A percentile compares a stretch with the other conserved stretches of the same genome.
Evolutionary conservation across 2,888 invertebrate species (phyloP).

Genomic region (Nebria salina): DNA sequence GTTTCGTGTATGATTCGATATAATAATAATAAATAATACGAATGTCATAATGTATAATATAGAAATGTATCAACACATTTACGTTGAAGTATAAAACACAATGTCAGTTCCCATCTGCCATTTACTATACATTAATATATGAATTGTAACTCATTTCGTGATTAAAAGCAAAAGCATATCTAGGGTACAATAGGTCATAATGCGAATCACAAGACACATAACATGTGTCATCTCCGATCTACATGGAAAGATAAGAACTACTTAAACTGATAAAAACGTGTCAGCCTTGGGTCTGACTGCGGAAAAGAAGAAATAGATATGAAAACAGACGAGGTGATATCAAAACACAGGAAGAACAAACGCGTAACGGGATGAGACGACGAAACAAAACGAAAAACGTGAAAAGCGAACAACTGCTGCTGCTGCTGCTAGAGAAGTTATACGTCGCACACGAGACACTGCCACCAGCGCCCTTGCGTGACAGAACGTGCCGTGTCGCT

Average conservation of each 20-base stretch:
- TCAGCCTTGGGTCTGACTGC: conserved; percentile 13
- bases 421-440: neutral
- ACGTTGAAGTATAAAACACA: neutral
- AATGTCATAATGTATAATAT: neutral
- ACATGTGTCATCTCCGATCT: conserved; percentile 32
- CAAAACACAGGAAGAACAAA: conserved; percentile 18
- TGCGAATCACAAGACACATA: conserved; percentile 2
- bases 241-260: conserved; percentile 40
- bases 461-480: neutral
- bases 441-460: neutral
- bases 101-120: neutral
- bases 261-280: conserved; percentile 42
- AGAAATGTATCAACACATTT: neutral
- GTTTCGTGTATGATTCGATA: neutral
- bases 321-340: conserved; percentile 41
- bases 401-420: conserved; percentile 16
- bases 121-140: neutral
- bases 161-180: neutral
- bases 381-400: conserved; percentile 17
- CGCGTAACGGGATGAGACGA: conserved; percentile 6
- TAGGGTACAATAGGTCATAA: neutral
- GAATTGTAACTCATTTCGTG: neutral
- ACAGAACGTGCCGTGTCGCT: neutral
- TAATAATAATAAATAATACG: neutral
- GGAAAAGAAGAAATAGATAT: conserved; percentile 34